Evolutionary conservation across 2,113 vertebrate species (phyloP), one percentile per base, ranked within the genome.

Genomic region (Odontophorus gujanensis): DNA sequence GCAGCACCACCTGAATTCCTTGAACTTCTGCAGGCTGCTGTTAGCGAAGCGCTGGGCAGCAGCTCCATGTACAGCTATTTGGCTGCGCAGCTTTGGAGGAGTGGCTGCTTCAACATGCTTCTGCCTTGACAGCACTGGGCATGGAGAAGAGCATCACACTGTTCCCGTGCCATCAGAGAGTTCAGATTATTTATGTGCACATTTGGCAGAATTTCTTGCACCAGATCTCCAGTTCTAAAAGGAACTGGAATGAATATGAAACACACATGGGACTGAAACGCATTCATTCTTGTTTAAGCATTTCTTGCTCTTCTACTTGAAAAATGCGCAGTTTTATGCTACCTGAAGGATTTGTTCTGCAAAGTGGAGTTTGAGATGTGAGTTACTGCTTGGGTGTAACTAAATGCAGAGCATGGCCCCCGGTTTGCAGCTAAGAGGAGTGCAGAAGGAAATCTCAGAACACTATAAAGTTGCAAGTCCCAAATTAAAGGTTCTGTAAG

Each of bases 401-500:
- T 32, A 61, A 62, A 96, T 47, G 65, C 61, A 71, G 38, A 83
- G 74, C 78, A 65, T 89, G 68, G 38, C 13, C 12, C 38, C 1
- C 6, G 3, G 13, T 78, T 73, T 92, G 59, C 58, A 76, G n/a
- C 89, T 83, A 48, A 1, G 3, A 72, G 53, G 47, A 92, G 7
- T 0, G 0, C 34, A 66, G 28, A 85, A 90, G 43, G 62, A 90
- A 91, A 86, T 77, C n/a, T 81, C 34, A 71, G 81, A 82, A 45
- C 3, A 6, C 93, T 93, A 74, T 96, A 94, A 82, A 96, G 80
- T 86, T 96, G 82, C 79, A 96, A 91, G 72, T 96, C 92, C 92
- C 93, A 95, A 91, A 96, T 97, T 97, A 95, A 95, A 94, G 85
- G 89, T 96, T 96, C 90, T 96, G 66, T 81, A 88, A 95, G 30